Conservation (phyloP, 2,888 invertebrate genomes). For the Thera obeliscata region DNA sequence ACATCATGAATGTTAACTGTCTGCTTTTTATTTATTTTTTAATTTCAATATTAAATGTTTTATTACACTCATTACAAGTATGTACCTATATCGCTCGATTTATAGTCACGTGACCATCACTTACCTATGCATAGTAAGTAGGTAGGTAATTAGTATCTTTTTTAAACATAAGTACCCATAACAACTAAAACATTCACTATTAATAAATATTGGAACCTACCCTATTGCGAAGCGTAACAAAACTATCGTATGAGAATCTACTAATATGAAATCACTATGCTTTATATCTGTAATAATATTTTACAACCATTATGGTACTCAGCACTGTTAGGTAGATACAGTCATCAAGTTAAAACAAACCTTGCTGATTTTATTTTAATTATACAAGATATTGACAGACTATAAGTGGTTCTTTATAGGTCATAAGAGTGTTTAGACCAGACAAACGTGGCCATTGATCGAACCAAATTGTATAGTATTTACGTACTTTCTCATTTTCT, state of each 20-base stretch:
- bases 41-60: constrained; percentile 62
- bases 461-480: not conserved
- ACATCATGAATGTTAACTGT: constrained; percentile 55
- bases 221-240: constrained; percentile 74
- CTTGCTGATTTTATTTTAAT: not conserved
- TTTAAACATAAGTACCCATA: constrained; percentile 47
- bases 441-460: not conserved
- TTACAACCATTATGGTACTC: constrained; percentile 60
- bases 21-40: constrained; percentile 54
- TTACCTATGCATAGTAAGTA: constrained; percentile 41
- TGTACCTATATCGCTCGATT: constrained; percentile 45
- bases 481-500: constrained; percentile 3
- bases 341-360: not conserved
- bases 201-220: constrained; percentile 66
- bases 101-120: constrained; percentile 48
- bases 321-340: constrained; percentile 23
- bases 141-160: constrained; percentile 48
- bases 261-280: constrained; percentile 73
- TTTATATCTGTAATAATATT: constrained; percentile 55
- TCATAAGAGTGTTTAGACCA: not conserved
- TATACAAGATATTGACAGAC: not conserved
- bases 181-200: constrained; percentile 65
- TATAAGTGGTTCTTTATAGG: not conserved
- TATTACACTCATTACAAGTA: constrained; percentile 63
- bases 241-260: constrained; percentile 75